These are phyloP conservation scores for Microtus ochrogaster DNA, from an alignment of 2,113 vertebrate genomes.

Conservation along the genomic window DNA sequence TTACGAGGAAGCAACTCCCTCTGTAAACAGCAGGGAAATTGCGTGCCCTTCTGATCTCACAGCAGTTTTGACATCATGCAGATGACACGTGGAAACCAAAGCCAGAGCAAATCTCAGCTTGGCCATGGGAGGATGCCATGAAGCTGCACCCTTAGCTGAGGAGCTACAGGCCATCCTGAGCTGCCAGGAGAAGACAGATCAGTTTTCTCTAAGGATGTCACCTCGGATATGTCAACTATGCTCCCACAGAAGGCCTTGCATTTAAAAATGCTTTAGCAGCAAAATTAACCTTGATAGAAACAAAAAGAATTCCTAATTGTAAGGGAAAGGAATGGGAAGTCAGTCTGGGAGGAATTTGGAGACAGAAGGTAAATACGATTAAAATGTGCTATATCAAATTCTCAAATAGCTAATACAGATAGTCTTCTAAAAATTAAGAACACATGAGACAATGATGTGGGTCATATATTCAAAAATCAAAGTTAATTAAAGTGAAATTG, in stretches of 20 bases:
- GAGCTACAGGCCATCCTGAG: not conserved
- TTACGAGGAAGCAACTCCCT: too few species aligned
- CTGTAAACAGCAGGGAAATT: not conserved
- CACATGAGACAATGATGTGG: not conserved
- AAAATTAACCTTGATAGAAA: not conserved
- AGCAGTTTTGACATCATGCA: not conserved
- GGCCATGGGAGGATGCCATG: not conserved
- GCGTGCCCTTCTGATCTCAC: not conserved
- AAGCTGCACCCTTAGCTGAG: not conserved
- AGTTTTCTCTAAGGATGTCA: not conserved
- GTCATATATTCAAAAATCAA: constrained; percentile 12
- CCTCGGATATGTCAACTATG: not conserved
- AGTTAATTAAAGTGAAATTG: not conserved
- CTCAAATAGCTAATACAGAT: not conserved
- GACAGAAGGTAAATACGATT: not conserved
- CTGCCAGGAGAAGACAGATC: not conserved
- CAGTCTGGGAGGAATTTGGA: not conserved
- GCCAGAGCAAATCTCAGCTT: not conserved
- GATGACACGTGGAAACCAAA: not conserved
- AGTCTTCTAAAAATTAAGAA: not conserved
- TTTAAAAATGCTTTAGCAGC: not conserved
- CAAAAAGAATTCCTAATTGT: not conserved
- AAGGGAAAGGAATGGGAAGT: not conserved
- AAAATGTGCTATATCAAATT: not conserved
- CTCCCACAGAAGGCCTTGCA: not conserved